phyloP scores from a whole-genome alignment of 2,888 invertebrate genomes.

The Platycheirus albimanus region DNA sequence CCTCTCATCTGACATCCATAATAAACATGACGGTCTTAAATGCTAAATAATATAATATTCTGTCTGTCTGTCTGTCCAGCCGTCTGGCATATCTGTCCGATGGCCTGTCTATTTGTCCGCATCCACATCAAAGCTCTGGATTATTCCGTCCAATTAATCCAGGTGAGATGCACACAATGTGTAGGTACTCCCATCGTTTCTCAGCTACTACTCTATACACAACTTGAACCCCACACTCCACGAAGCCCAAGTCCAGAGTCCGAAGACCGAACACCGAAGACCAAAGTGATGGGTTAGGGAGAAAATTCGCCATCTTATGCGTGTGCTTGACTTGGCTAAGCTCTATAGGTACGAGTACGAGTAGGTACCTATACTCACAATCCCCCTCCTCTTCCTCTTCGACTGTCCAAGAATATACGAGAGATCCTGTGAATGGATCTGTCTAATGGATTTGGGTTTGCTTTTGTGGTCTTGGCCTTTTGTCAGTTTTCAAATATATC shows the following conservation, averaged over 20 bases:
- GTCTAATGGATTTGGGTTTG: slow-evolving; percentile 68
- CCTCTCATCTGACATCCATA: slow-evolving; percentile 60
- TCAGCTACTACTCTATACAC: slow-evolving; percentile 22
- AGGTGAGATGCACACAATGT: slow-evolving; percentile 70
- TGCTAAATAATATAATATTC: slow-evolving; percentile 70
- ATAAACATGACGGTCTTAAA: slow-evolving; percentile 69
- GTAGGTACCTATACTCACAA: no score
- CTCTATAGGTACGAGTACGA: slow-evolving; percentile 4
- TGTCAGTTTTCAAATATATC: slow-evolving; percentile 69
- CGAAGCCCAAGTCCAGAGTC: background rate
- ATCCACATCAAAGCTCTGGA: slow-evolving; percentile 70
- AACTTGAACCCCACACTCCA: slow-evolving; percentile 1
- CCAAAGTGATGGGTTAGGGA: background rate
- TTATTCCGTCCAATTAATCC: slow-evolving; percentile 72
- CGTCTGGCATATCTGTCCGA: slow-evolving; percentile 60
- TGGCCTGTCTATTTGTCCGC: slow-evolving; percentile 67
- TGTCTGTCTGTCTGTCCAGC: slow-evolving; percentile 65
- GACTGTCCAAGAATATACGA: slow-evolving; percentile 1
- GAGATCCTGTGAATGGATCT: slow-evolving; percentile 51
- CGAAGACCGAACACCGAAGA: background rate
- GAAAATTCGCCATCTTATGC: slow-evolving; percentile 53
- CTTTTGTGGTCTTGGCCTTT: slow-evolving; percentile 72
- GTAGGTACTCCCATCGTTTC: slow-evolving; percentile 56
- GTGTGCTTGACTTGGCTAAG: slow-evolving; percentile 57
- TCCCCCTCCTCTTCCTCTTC: no score